A percentile compares a stretch with the other conserved stretches of the same genome.
Evolutionary conservation across 1,140 invertebrate species (phyloP).

Genomic region (Ectropis grisescens): DNA sequence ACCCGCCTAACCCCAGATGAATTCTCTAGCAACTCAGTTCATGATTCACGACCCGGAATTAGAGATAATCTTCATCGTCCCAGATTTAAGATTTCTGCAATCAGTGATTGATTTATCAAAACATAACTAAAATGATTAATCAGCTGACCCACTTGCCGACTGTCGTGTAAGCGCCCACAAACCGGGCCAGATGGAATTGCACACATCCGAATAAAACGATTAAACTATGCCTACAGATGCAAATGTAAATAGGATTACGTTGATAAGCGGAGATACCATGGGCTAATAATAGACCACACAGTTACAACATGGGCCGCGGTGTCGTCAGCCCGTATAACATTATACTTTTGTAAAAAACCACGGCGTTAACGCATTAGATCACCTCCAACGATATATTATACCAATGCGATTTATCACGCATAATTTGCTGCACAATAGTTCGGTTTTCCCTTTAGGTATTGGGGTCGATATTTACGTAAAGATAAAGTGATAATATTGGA

Average conservation of each 20-base stretch:
- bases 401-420: too few relatives aligned
- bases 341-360: constrained; percentile 11
- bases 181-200: constrained; percentile 39
- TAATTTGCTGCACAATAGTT: too few relatives aligned
- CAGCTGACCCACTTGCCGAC: constrained; percentile 44
- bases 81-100: constrained; percentile 31
- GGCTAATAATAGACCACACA: constrained; percentile 3
- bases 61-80: constrained; percentile 6
- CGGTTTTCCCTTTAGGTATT: too few relatives aligned
- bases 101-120: constrained; percentile 34
- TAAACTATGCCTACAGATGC: constrained; percentile 5
- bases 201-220: constrained; percentile 14
- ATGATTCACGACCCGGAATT: too few relatives aligned
- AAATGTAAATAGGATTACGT: neutral
- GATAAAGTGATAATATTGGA: too few relatives aligned
- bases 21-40: too few relatives aligned
- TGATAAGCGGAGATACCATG: constrained; percentile 4
- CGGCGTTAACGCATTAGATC: too few relatives aligned
- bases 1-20: too few relatives aligned
- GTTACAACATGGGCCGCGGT: constrained; percentile 4
- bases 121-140: constrained; percentile 42
- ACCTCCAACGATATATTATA: too few relatives aligned
- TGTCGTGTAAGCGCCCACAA: constrained; percentile 44
- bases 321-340: constrained; percentile 11
- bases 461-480: too few relatives aligned